phyloP scores from a whole-genome alignment of 1,140 invertebrate genomes.

The Amyelois transitella region DNA sequence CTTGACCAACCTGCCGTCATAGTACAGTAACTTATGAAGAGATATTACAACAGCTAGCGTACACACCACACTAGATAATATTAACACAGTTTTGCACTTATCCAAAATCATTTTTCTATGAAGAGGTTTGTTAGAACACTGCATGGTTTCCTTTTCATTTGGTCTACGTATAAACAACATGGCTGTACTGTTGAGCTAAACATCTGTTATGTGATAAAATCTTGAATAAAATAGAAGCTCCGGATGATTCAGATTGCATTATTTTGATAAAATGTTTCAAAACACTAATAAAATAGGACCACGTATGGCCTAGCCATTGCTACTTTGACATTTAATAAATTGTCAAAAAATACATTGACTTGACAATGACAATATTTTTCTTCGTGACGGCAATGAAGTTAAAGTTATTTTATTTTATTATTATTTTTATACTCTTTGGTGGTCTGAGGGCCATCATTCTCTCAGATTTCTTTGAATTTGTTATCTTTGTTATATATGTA shows the following conservation, averaged over 20 bases:
- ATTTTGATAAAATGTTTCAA: constrained; percentile 21
- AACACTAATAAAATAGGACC: constrained; percentile 60
- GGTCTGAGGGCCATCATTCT: too few species aligned
- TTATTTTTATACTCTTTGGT: too few species aligned
- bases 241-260: constrained; percentile 55
- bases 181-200: constrained; percentile 21
- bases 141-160: constrained; percentile 42
- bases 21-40: constrained; percentile 51
- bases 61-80: constrained; percentile 61
- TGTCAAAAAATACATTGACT: neutral
- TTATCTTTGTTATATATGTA: too few species aligned
- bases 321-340: constrained; percentile 10
- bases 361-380: neutral
- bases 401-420: too few species aligned
- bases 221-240: constrained; percentile 23
- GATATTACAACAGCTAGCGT: constrained; percentile 57
- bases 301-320: constrained; percentile 54
- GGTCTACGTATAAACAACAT: constrained; percentile 62
- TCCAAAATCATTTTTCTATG: constrained; percentile 54
- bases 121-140: constrained; percentile 33
- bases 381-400: neutral
- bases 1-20: constrained; percentile 51
- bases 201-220: constrained; percentile 34
- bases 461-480: too few species aligned
- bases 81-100: constrained; percentile 58